Evolutionary conservation across 2,888 invertebrate species (phyloP).

Genomic region (Epinotia brunnichana): DNA sequence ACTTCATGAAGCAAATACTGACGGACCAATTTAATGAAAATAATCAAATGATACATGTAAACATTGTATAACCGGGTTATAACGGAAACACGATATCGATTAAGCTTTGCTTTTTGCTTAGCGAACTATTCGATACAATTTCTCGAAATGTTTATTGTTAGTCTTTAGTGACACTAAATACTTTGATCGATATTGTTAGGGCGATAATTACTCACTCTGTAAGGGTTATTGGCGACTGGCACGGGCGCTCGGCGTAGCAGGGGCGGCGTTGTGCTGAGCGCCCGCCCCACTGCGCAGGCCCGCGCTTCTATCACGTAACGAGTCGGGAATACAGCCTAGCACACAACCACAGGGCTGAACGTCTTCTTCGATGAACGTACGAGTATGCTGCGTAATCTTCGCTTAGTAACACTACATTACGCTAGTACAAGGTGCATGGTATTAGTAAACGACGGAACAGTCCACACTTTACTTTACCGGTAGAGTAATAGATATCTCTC

Average conservation of each 20-base stretch:
- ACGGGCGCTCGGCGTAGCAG: constrained; percentile 34
- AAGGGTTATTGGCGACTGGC: neutral
- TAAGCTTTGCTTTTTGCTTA: neutral
- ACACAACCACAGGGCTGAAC: constrained; percentile 3
- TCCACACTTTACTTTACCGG: no score
- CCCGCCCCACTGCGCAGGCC: constrained; percentile 41
- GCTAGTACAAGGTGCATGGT: no score
- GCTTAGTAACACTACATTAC: neutral
- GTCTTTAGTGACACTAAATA: neutral
- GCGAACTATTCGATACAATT: neutral
- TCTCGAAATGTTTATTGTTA: neutral
- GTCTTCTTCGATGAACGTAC: constrained; percentile 15
- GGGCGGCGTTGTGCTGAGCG: constrained; percentile 28
- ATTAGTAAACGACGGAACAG: no score
- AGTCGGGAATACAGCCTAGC: constrained; percentile 13
- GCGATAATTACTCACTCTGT: constrained; percentile 26
- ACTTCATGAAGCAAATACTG: neutral
- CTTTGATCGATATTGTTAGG: constrained; percentile 9
- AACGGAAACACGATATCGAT: constrained; percentile 18
- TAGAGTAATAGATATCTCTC: no score
- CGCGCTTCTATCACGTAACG: constrained; percentile 15
- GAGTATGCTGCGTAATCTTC: neutral
- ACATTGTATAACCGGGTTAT: neutral
- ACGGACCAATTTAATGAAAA: neutral
- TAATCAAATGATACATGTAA: neutral